Evolutionary conservation across 2,113 vertebrate species (phyloP).

Genomic region (Hyperopisus bebe): DNA sequence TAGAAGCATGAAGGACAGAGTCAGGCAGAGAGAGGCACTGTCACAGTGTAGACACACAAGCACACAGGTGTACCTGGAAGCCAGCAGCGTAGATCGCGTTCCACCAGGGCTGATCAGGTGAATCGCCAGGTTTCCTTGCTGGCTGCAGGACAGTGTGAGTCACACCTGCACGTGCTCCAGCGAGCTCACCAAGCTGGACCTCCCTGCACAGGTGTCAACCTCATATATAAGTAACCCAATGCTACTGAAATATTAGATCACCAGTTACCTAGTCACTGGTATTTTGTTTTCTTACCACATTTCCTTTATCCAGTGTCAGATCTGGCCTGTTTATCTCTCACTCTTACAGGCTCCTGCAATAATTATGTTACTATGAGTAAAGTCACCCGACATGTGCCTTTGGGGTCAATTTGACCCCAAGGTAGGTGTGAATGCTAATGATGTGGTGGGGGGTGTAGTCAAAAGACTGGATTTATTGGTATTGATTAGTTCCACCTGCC

Average conservation of each 20-base stretch:
- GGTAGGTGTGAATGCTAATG: not conserved
- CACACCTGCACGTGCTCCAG: conserved; percentile 86
- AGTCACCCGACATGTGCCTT: too few relatives aligned
- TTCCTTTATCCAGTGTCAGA: not conserved
- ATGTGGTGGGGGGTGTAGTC: not conserved
- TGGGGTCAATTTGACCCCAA: too few relatives aligned
- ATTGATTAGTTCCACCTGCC: not conserved
- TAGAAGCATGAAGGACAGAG: not conserved
- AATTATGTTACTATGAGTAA: too few relatives aligned
- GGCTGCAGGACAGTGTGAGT: conserved; percentile 85
- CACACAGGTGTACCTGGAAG: not conserved
- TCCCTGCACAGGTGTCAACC: conserved; percentile 78
- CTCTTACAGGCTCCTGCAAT: too few relatives aligned
- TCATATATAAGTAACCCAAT: too few relatives aligned
- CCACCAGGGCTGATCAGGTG: conserved; percentile 88
- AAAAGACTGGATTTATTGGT: not conserved
- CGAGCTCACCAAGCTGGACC: conserved; percentile 70
- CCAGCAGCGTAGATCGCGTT: conserved; percentile 84
- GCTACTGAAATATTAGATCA: too few relatives aligned
- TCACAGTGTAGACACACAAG: not conserved
- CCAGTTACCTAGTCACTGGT: too few relatives aligned
- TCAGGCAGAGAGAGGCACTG: not conserved
- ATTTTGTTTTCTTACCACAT: too few relatives aligned
- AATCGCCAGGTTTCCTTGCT: conserved; percentile 86
- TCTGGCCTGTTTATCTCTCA: not conserved